A percentile compares a stretch with the other conserved stretches of the same genome.
Evolutionary conservation across 2,797 vertebrate genomes (phyloP).

Genomic region (Smutsia gigantea): DNA sequence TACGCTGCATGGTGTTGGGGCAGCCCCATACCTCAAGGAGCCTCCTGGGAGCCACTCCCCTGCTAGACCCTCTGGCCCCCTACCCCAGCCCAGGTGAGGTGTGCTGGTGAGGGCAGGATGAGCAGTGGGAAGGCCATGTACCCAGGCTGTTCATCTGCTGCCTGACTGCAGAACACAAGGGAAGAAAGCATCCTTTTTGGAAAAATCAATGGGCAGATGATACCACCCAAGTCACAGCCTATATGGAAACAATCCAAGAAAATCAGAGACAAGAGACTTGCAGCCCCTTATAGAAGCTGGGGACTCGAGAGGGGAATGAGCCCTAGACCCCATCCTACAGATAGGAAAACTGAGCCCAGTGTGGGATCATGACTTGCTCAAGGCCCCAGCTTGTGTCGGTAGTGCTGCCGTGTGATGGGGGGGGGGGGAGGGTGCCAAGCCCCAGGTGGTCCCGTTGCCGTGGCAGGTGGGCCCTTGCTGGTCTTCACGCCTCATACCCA

Average conservation of each 20-base stretch:
- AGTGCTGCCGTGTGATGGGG: background rate
- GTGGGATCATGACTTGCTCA: background rate
- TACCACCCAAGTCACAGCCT: constrained; percentile 3
- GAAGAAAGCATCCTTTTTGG: background rate
- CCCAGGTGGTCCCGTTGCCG: background rate
- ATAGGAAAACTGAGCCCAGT: background rate
- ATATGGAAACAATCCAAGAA: constrained; percentile 41
- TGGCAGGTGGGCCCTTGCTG: background rate
- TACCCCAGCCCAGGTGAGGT: background rate
- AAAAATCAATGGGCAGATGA: constrained; percentile 27
- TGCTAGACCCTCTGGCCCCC: background rate
- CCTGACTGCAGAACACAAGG: background rate
- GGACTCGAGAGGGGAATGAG: background rate
- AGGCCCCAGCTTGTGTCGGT: background rate
- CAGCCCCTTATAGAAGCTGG: background rate
- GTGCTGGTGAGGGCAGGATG: background rate
- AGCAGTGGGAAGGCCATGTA: background rate
- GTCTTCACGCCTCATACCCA: background rate
- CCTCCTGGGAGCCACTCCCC: background rate
- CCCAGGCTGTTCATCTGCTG: background rate
- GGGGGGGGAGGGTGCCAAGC: background rate
- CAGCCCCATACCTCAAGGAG: background rate
- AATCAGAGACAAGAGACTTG: background rate
- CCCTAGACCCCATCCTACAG: background rate
- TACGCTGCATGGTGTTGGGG: fast-evolving